Conservation (phyloP, 2,113 vertebrate genomes). For the Tetraodon nigroviridis region DNA sequence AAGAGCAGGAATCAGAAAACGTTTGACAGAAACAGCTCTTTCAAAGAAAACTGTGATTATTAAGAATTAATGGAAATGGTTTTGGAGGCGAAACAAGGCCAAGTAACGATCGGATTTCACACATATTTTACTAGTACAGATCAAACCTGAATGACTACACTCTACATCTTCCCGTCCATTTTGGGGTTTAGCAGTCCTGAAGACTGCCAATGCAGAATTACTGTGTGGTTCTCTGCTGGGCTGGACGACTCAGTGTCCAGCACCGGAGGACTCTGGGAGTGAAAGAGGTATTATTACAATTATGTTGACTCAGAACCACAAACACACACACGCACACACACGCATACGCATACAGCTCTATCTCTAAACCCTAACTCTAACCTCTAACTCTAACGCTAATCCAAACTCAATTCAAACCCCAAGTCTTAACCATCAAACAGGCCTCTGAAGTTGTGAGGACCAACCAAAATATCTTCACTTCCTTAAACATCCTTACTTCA, state of each 20-base stretch:
- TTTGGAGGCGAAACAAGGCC: conserved; percentile 62
- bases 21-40: neutral
- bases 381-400: no score
- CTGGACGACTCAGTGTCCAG: conserved; percentile 26
- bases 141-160: conserved; percentile 45
- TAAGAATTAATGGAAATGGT: neutral
- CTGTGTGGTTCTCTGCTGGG: conserved; percentile 19
- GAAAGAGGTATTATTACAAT: neutral
- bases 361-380: no score
- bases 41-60: neutral
- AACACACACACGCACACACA: neutral
- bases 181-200: conserved; percentile 30
- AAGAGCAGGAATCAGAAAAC: neutral
- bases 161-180: conserved; percentile 27
- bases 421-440: no score
- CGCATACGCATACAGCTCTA: no score
- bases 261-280: conserved; percentile 22
- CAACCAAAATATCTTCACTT: no score
- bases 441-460: neutral
- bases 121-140: conserved; percentile 40
- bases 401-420: no score
- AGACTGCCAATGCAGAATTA: conserved; percentile 26
- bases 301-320: neutral
- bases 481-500: no score
- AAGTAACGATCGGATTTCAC: conserved; percentile 47